Base-by-base conservation (phyloP, 1,140 invertebrate species). In the Papilio xuthus region DNA sequence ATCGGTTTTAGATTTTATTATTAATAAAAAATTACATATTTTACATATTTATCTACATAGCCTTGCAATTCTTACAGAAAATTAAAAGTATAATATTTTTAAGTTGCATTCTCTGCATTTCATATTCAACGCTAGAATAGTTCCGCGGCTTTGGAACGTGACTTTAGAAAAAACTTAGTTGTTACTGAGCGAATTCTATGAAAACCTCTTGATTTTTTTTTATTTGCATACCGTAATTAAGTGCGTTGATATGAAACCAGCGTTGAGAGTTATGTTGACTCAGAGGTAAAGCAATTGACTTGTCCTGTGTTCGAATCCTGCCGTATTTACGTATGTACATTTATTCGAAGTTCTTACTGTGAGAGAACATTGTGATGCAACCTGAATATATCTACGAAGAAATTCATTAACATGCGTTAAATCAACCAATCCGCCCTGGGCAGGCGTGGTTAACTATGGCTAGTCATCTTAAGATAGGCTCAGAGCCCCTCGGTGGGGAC, bases 111-210 rank as follows among this genome's bases (percentile, higher is more conserved):
- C 23, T 60, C 60, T 67, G 60, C 12, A 28, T 67, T 67, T 67
- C 26, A 67, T 67, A 67, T 67, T 67, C 60, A 28, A 67, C 26
- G 26, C 13, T 18, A 28, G 60, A 67, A 28, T 18, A 26, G 13
- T n/a, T 56, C n/a, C 15, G 9, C 60, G 26, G 60, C 60, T 67
- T 28, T 28, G 23, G 23, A 28, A 67, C 23, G 60, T 67, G 60
- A 67, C 60, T 67, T 67, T 67, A 28, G 60, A 67, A 67, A n/a
- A 56, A 67, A 67, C 60, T 67, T 23, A 67, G 60, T 67, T 67
- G 26, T 67, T 32, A 28, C 26, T 67, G 12, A 28, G 60, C 26
- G 32, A 67, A 67, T 67, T 67, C 26, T 32, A 67, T 67, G 60
- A 67, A 67, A 6, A 12, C 6, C 26, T 28, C 32, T 67, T 67